These are phyloP conservation scores for Zaprionus inermis DNA, from an alignment of 1,140 invertebrate species.

Conservation along the genomic window DNA sequence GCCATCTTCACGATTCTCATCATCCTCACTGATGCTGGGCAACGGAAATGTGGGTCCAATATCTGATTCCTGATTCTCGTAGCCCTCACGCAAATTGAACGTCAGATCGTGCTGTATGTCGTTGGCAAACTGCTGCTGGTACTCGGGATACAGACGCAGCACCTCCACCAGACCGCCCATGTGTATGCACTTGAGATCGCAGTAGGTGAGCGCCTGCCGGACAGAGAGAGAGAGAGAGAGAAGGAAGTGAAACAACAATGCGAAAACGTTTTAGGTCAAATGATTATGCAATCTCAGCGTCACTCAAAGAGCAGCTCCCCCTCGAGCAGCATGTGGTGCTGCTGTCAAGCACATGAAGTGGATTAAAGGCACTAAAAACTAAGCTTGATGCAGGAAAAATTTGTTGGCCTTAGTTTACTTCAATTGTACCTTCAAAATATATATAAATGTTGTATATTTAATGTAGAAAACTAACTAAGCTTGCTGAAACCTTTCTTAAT, in stretches of 20 bases:
- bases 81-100: slow-evolving; percentile 97
- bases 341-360: neutral
- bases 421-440: neutral
- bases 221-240: no score
- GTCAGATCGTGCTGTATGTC: slow-evolving; percentile 98
- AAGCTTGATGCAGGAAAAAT: neutral
- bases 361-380: neutral
- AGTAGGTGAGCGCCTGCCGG: slow-evolving; percentile 94
- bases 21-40: slow-evolving; percentile 96
- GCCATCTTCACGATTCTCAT: slow-evolving; percentile 92
- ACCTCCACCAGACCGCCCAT: slow-evolving; percentile 96
- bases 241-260: slow-evolving; percentile 30
- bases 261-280: slow-evolving; percentile 51
- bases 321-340: neutral
- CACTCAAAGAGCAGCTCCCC: neutral
- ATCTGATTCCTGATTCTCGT: slow-evolving; percentile 94
- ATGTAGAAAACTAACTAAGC: no score
- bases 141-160: slow-evolving; percentile 95
- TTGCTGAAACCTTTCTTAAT: no score
- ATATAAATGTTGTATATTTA: neutral
- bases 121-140: slow-evolving; percentile 95
- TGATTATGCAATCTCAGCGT: slow-evolving; percentile 65
- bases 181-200: slow-evolving; percentile 97
- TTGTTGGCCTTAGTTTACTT: neutral
- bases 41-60: slow-evolving; percentile 92